phyloP scores from a whole-genome alignment of 2,888 invertebrate genomes.

The Tenthredo scrophulariae region DNA sequence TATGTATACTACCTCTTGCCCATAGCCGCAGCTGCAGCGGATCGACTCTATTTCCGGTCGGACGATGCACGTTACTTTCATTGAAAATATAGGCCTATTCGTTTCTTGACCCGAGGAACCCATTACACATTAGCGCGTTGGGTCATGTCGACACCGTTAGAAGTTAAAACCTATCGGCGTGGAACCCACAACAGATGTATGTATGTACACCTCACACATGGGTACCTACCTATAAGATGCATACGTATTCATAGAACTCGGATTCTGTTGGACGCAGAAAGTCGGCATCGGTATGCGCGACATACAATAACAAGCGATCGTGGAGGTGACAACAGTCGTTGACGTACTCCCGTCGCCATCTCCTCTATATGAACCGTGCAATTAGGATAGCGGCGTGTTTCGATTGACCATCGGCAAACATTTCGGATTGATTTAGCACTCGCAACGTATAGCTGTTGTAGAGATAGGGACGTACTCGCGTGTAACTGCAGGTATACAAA shows the following conservation, averaged over 20 bases:
- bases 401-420: background rate
- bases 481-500: background rate
- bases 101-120: constrained; percentile 20
- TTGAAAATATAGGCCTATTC: background rate
- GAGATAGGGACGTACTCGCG: background rate
- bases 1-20: background rate
- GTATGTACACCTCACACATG: too few species aligned
- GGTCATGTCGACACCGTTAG: constrained; percentile 41
- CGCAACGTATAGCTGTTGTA: background rate
- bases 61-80: background rate
- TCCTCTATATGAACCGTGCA: background rate
- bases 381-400: background rate
- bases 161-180: constrained; percentile 8
- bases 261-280: background rate
- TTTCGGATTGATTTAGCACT: background rate
- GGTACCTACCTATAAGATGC: background rate
- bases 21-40: background rate
- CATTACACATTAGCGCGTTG: background rate
- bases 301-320: background rate
- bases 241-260: background rate
- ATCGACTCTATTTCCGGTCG: background rate
- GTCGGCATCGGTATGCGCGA: background rate
- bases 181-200: background rate
- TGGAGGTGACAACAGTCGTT: constrained; percentile 19
- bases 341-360: background rate